phyloP scores from a whole-genome alignment of 2,113 vertebrate species.

The Myxocyprinus asiaticus region DNA sequence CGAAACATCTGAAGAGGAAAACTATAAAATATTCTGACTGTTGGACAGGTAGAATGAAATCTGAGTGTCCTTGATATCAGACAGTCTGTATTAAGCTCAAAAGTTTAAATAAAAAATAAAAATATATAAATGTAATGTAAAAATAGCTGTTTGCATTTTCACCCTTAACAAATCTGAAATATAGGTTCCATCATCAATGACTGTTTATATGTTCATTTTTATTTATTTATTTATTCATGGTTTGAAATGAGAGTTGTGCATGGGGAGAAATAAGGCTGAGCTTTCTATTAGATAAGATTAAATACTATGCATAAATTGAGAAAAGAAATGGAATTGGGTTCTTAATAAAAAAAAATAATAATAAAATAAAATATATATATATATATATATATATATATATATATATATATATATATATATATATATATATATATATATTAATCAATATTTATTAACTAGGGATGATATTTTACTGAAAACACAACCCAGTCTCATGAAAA shows the following conservation, averaged over 20 bases:
- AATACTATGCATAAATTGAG: too few relatives aligned
- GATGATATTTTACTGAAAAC: too few relatives aligned
- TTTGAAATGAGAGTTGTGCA: constrained; percentile 1
- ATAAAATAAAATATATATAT: too few relatives aligned
- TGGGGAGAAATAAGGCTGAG: not conserved
- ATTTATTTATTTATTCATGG: not conserved
- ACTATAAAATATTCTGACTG: constrained; percentile 67
- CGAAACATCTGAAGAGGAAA: constrained; percentile 57
- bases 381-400: too few relatives aligned
- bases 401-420: too few relatives aligned
- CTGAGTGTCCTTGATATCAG: constrained; percentile 69
- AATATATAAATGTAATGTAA: not conserved
- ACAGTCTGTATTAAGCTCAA: constrained; percentile 63
- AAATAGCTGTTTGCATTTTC: constrained; percentile 10
- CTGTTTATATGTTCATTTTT: constrained; percentile 38
- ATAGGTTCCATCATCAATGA: constrained; percentile 54
- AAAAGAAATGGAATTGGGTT: too few relatives aligned
- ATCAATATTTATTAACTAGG: too few relatives aligned
- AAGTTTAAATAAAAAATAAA: constrained; percentile 67
- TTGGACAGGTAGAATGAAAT: constrained; percentile 69
- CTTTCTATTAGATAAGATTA: not conserved
- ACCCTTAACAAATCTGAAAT: constrained; percentile 17
- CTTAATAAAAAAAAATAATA: too few relatives aligned
- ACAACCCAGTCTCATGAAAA: too few relatives aligned
- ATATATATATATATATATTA: too few relatives aligned